phyloP scores from a whole-genome alignment of 2,888 invertebrate species.

The Tortrix viridana region DNA sequence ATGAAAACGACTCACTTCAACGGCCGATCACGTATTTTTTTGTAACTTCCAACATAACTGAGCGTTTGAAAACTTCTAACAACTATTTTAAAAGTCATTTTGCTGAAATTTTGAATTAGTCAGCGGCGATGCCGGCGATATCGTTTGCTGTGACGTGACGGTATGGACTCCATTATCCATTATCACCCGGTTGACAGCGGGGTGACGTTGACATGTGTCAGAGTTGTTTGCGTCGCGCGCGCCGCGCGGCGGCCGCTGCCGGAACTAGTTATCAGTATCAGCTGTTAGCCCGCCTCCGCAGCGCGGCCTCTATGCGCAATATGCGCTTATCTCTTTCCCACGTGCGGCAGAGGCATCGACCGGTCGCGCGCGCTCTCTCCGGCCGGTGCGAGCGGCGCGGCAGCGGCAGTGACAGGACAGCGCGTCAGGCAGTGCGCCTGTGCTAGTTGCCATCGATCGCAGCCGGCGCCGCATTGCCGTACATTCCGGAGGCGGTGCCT shows the following conservation, averaged over 20 bases:
- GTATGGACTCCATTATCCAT: too few relatives aligned
- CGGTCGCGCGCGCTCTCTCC: slow-evolving; percentile 69
- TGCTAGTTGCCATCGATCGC: slow-evolving; percentile 77
- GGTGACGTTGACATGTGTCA: slow-evolving; percentile 50
- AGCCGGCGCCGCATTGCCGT: slow-evolving; percentile 82
- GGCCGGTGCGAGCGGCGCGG: slow-evolving; percentile 52
- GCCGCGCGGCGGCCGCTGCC: slow-evolving; percentile 57
- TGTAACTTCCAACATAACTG: slow-evolving; percentile 72
- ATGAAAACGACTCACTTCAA: slow-evolving; percentile 59
- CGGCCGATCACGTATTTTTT: slow-evolving; percentile 66
- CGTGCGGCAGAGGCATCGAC: slow-evolving; percentile 67
- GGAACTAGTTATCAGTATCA: slow-evolving; percentile 69
- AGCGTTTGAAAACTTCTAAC: slow-evolving; percentile 65
- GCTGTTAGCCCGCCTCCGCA: slow-evolving; percentile 77
- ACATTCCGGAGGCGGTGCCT: slow-evolving; percentile 84
- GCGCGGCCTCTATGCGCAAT: slow-evolving; percentile 73
- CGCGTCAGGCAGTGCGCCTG: slow-evolving; percentile 73
- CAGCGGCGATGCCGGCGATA: too few relatives aligned
- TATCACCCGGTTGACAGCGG: slow-evolving; percentile 41
- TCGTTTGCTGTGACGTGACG: neutral
- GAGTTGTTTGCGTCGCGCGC: slow-evolving; percentile 54
- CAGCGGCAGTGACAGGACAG: slow-evolving; percentile 65
- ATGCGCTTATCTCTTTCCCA: slow-evolving; percentile 77
- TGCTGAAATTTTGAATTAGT: slow-evolving; percentile 36
- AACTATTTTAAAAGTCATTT: slow-evolving; percentile 71